phyloP scores from a whole-genome alignment of 2,888 invertebrate genomes.

The Chloromyia formosa region DNA sequence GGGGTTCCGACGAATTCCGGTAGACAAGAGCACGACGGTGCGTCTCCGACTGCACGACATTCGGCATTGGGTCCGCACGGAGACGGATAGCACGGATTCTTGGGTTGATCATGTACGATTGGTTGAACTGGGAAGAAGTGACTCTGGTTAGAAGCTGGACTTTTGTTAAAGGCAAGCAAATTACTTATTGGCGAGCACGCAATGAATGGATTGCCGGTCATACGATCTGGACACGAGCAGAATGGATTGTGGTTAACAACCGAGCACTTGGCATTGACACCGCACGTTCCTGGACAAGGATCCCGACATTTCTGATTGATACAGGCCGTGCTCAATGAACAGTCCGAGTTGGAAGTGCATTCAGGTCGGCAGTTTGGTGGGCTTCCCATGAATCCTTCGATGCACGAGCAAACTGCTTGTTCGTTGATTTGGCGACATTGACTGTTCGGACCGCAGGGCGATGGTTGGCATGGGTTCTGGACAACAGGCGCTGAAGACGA shows the following conservation, averaged over 20 bases:
- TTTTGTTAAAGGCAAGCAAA: slow-evolving; percentile 31
- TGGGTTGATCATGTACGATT: slow-evolving; percentile 47
- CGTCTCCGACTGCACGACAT: slow-evolving; percentile 65
- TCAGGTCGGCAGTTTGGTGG: slow-evolving; percentile 79
- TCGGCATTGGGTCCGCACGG: slow-evolving; percentile 68
- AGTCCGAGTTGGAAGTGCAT: slow-evolving; percentile 76
- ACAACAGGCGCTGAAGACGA: slow-evolving; percentile 56
- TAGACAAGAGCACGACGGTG: slow-evolving; percentile 71
- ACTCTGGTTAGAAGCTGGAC: not conserved
- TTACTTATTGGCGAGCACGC: slow-evolving; percentile 68
- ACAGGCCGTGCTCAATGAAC: slow-evolving; percentile 72
- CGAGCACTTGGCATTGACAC: slow-evolving; percentile 76
- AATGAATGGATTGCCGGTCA: slow-evolving; percentile 63
- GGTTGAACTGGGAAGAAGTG: slow-evolving; percentile 26
- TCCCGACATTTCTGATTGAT: slow-evolving; percentile 76
- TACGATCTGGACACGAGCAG: slow-evolving; percentile 71
- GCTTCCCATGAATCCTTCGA: slow-evolving; percentile 74
- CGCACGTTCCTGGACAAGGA: slow-evolving; percentile 81
- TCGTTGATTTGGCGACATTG: slow-evolving; percentile 72
- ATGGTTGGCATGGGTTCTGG: slow-evolving; percentile 68
- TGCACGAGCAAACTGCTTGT: slow-evolving; percentile 75
- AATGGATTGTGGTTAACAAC: slow-evolving; percentile 80
- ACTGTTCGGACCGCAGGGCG: slow-evolving; percentile 78
- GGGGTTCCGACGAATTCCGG: slow-evolving; percentile 74
- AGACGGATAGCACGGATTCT: slow-evolving; percentile 65